Base-by-base conservation (phyloP, 2,888 invertebrate genomes). In the Alitta virens region DNA sequence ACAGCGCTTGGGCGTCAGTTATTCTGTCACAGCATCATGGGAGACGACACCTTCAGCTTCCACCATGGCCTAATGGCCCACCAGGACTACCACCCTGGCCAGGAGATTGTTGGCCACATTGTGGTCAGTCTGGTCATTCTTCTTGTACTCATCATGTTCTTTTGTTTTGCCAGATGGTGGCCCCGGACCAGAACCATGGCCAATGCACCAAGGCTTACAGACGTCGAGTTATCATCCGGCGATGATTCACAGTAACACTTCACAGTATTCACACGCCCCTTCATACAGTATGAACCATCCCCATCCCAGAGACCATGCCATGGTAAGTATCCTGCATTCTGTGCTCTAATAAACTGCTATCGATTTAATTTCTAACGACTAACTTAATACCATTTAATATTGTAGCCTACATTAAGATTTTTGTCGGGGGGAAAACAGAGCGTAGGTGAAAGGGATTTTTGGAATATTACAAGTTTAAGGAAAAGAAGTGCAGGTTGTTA, bases 211-310 rank as follows among this genome's bases (percentile, higher is more conserved):
- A 62, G 72, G 74, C 63, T 69, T 78, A 57, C 73, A 79, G 2
- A 74, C 78, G 58, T 76, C 78, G 24, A 75, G 74, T 55, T 77
- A 78, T 69, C 75, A 77, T 42, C 72, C 78, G 58, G 74, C 79
- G 67, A 75, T 78, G 76, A 74, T 79, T 71, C 74, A 73, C 62
- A 58, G 33, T 18, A 71, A 71, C 68, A 72, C 72, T 70, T 71
- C 77, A 60, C 76, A 76, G 70, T 76, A 80, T 69, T 77, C 82
- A 71, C 82, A 79, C 70, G 74, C 81, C 63, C 74, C 82, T 62
- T 76, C 80, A 62, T 63, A 74, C 65, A 75, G 72, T 65, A 78
- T 81, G 74, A 80, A 82, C 69, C 75, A 46, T 21, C 46, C 46
- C n/a, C 46, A 46, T 21, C 46, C 46, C 21, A n/a, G 46, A 21